These are phyloP conservation scores for Lycophotia porphyrea DNA, from an alignment of 2,888 invertebrate species.

Conservation along the genomic window DNA sequence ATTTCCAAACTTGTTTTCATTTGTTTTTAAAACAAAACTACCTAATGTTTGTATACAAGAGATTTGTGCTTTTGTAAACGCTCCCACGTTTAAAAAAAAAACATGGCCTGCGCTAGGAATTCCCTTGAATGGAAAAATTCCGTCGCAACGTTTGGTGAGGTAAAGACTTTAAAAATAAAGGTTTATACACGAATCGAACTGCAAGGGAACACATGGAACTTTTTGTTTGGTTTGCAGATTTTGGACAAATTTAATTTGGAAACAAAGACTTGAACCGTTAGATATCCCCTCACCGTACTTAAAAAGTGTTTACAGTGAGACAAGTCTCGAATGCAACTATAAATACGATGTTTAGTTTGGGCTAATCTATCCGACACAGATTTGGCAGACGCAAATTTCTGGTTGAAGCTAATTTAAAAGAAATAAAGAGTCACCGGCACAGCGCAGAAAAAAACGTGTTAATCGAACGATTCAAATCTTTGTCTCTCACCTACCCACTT, in stretches of 20 bases:
- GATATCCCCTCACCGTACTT: neutral
- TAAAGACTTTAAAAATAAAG: neutral
- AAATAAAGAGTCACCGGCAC: neutral
- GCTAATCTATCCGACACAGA: neutral
- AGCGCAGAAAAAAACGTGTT: neutral
- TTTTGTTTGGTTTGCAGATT: neutral
- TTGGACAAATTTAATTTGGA: neutral
- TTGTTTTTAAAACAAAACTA: slow-evolving; percentile 23
- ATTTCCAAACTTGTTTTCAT: neutral
- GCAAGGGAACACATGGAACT: neutral
- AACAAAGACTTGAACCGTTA: neutral
- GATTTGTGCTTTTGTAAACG: slow-evolving; percentile 14
- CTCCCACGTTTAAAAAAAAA: neutral
- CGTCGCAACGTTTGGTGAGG: neutral
- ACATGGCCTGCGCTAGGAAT: neutral
- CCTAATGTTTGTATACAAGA: neutral
- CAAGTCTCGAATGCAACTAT: neutral
- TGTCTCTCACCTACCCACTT: neutral
- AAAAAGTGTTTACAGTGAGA: neutral
- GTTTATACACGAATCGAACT: neutral
- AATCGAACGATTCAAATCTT: neutral
- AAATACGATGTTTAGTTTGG: neutral
- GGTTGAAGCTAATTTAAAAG: neutral
- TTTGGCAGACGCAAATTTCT: neutral
- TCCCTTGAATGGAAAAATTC: neutral